Percentiles rank a stretch among this genome's conserved stretches.
Conservation (phyloP, 2,888 invertebrate species). For the Eupithecia insigniata region DNA sequence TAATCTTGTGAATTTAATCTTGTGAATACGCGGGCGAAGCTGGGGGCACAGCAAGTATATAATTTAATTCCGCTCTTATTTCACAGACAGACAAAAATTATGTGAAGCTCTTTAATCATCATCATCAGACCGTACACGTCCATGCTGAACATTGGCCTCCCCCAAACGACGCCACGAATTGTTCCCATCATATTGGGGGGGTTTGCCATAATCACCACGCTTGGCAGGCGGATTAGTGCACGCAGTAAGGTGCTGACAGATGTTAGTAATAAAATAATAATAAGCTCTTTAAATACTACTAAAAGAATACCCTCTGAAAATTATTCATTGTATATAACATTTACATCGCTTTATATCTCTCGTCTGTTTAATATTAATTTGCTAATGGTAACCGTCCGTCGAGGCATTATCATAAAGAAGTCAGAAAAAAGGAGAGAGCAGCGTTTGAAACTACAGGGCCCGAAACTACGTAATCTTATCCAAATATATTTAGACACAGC, state of each 20-base stretch:
- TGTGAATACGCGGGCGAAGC: no score
- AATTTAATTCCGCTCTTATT: neutral
- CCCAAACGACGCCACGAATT: no score
- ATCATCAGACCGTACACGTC: no score
- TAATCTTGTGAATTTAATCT: no score
- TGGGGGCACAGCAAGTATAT: neutral
- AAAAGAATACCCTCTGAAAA: neutral
- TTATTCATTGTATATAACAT: neutral
- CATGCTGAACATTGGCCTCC: no score
- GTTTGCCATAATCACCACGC: no score
- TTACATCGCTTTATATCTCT: conserved; percentile 6
- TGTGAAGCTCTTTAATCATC: no score
- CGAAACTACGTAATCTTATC: conserved; percentile 12
- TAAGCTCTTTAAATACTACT: neutral
- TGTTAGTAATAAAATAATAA: no score
- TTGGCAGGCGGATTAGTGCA: no score
- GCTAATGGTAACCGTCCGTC: conserved; percentile 21
- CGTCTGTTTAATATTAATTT: conserved; percentile 11
- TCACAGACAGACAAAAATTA: neutral
- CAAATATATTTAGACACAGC: conserved; percentile 24
- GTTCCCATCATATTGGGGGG: no score
- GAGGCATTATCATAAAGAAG: conserved; percentile 17
- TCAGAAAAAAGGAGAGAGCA: conserved; percentile 14
- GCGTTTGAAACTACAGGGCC: conserved; percentile 12
- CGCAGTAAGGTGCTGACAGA: no score